These are phyloP conservation scores for Bathynomus jamesi DNA, from an alignment of 1,140 invertebrate species.

Conservation along the genomic window DNA sequence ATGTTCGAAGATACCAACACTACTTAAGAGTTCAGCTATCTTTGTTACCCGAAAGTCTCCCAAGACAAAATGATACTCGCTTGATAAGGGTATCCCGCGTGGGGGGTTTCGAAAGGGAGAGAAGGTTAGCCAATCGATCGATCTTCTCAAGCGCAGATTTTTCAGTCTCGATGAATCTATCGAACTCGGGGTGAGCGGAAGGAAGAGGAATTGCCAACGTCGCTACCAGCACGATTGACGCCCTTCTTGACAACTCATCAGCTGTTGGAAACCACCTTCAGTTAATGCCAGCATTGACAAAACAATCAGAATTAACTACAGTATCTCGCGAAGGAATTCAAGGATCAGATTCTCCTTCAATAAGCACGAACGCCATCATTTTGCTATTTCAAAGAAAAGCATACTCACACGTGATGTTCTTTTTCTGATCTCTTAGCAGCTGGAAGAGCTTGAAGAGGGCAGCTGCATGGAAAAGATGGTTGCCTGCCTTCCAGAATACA, in stretches of 20 bases:
- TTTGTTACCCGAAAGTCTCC: neutral
- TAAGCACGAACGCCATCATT: conserved; percentile 47
- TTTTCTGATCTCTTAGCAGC: conserved; percentile 90
- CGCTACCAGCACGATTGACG: conserved; percentile 81
- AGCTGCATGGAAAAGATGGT: conserved; percentile 95
- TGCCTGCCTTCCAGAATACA: conserved; percentile 98
- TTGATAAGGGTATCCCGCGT: conserved; percentile 78
- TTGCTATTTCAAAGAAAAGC: conserved; percentile 60
- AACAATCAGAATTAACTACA: too few relatives aligned
- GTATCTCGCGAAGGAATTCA: too few relatives aligned
- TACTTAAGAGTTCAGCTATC: too few relatives aligned
- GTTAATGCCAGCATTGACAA: too few relatives aligned
- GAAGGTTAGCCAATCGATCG: conserved; percentile 75
- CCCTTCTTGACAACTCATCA: conserved; percentile 59
- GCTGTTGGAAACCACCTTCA: conserved; percentile 15
- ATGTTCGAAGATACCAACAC: too few relatives aligned
- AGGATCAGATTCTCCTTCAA: neutral
- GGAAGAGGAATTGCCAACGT: conserved; percentile 90
- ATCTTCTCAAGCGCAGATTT: conserved; percentile 91
- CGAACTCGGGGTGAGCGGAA: conserved; percentile 89
- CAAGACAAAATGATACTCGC: conserved; percentile 59
- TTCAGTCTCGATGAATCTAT: conserved; percentile 91
- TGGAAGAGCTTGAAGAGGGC: conserved; percentile 90
- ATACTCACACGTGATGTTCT: conserved; percentile 78
- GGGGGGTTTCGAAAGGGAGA: conserved; percentile 81